Base-by-base conservation (phyloP, 1,140 invertebrate species). In the Laupala kohalensis region DNA sequence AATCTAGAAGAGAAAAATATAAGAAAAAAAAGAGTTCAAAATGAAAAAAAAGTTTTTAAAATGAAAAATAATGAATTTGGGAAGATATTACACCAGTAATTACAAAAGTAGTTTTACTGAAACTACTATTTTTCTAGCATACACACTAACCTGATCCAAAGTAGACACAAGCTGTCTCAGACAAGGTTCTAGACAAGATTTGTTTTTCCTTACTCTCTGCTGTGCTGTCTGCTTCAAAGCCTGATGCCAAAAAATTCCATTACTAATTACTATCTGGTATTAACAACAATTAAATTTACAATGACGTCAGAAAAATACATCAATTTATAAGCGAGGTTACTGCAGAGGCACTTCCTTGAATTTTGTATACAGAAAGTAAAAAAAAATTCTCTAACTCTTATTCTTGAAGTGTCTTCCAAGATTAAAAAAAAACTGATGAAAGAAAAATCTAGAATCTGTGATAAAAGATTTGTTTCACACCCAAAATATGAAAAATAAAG, bases 101-200 rank as follows among this genome's bases (percentile, higher is more conserved):
- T 37, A 6, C 30, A 6, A 37, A 37, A 6, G 15, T 37, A 37
- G 6, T 37, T 37, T 37, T 6, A 37, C 30, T 37, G 30, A 37
- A 37, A 37, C 30, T 6, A n/a, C n/a, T n/a, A n/a, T n/a, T n/a
- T n/a, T 27, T 19, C 5, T 25, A 65, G 23, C 2, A 67, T n/a
- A 63, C 13, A 66, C 53, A 67, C 73, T 78, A 76, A 85, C 80
- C 75, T 87, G 86, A 75, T 92, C 89, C 75, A 92, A 81, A 53
- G 87, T 87, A 25, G 82, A 81, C 15, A 91, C 87, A 70, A 94
- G 82, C 74, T 92, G 88, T 71, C 91, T 81, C 4, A 95, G 81
- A 79, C 92, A 93, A 5, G 90, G 88, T 77, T 93, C 91, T 28
- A 95, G 78, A 78, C 92, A 94, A 0, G 89, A 88, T 63, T 89